phyloP scores from a whole-genome alignment of 2,113 vertebrate species.

The Amphiprion ocellaris region DNA sequence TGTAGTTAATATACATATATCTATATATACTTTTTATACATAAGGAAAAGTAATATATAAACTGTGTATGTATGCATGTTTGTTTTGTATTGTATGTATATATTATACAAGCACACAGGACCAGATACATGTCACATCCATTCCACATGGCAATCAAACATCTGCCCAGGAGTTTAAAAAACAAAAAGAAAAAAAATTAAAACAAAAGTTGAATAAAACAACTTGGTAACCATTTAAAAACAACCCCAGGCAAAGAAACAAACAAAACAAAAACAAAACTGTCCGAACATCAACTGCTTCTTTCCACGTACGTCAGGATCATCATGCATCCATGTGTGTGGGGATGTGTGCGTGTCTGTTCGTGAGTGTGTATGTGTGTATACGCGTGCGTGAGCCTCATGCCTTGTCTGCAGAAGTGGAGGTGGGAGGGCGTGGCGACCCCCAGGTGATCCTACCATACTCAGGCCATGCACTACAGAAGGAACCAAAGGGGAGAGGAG shows the following conservation, averaged over 20 bases:
- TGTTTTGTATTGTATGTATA: constrained; percentile 87
- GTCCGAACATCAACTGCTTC: constrained; percentile 57
- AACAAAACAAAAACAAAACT: constrained; percentile 35
- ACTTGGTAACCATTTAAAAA: constrained; percentile 74
- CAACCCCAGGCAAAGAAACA: constrained; percentile 60
- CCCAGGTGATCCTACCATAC: constrained; percentile 91
- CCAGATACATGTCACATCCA: constrained; percentile 78
- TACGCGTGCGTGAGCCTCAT: constrained; percentile 76
- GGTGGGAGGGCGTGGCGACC: constrained; percentile 43
- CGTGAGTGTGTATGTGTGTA: constrained; percentile 52
- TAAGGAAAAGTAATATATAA: constrained; percentile 87
- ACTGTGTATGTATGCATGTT: constrained; percentile 85
- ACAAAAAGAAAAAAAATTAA: constrained; percentile 47
- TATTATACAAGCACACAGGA: constrained; percentile 85
- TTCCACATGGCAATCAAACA: constrained; percentile 70
- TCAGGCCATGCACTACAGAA: constrained; percentile 93
- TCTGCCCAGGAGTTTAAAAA: constrained; percentile 72
- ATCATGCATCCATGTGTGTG: constrained; percentile 76
- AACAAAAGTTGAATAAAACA: constrained; percentile 66
- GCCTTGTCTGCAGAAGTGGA: constrained; percentile 73
- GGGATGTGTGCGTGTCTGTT: constrained; percentile 21
- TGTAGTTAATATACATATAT: constrained; percentile 85
- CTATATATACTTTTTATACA: constrained; percentile 87
- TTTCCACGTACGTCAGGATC: constrained; percentile 69
- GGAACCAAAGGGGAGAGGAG: constrained; percentile 70